Evolutionary conservation across 2,797 vertebrate genomes (phyloP).

Genomic region (Anisognathus igniventris): DNA sequence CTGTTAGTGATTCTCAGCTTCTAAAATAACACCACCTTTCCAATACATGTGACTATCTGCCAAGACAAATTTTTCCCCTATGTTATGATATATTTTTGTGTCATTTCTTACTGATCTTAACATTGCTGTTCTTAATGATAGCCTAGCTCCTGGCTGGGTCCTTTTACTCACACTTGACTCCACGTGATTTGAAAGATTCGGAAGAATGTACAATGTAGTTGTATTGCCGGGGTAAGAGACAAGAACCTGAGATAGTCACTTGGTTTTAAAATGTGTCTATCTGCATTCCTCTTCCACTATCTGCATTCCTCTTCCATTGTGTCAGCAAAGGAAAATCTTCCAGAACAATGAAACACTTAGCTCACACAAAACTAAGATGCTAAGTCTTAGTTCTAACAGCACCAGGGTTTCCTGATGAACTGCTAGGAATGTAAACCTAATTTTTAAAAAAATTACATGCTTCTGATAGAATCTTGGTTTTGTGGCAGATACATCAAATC

Average conservation of each 20-base stretch:
- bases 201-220: not conserved
- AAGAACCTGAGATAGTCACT: not conserved
- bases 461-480: not conserved
- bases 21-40: not conserved
- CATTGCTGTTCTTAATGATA: not conserved
- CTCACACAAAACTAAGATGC: not conserved
- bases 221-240: not conserved
- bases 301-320: not conserved
- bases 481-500: not conserved
- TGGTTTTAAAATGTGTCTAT: not conserved
- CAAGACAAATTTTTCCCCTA: not conserved
- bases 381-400: not conserved
- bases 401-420: not conserved
- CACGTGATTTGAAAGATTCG: not conserved
- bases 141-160: not conserved
- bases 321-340: not conserved
- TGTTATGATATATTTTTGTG: not conserved
- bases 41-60: rapidly evolving
- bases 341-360: not conserved
- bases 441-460: not conserved
- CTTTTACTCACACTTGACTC: not conserved
- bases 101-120: not conserved
- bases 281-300: not conserved
- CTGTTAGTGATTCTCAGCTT: not conserved
- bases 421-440: not conserved